A percentile compares a stretch with the other conserved stretches of the same genome.
Conservation (phyloP, 1,140 invertebrate genomes). For the Saccostrea echinata region DNA sequence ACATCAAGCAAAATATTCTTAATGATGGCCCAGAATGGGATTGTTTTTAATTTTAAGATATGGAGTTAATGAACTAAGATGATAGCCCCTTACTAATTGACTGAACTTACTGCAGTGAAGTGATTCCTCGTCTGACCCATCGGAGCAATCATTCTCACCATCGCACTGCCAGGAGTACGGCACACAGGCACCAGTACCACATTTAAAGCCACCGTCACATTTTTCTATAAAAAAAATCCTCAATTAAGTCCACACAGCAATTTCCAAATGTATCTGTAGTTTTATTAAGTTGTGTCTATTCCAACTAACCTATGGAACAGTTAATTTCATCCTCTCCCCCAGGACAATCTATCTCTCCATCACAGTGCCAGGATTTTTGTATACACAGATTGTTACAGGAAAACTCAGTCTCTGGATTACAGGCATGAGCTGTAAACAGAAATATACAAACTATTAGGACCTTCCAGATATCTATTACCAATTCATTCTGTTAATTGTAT, state of each 20-base stretch:
- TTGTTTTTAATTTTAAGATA: no score
- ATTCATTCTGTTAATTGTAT: no score
- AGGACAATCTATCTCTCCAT: constrained; percentile 96
- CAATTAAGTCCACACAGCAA: neutral
- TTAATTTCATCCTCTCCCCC: constrained; percentile 92
- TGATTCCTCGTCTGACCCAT: constrained; percentile 71
- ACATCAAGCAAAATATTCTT: no score
- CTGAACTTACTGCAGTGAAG: constrained; percentile 9
- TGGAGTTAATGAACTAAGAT: no score
- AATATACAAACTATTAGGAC: neutral
- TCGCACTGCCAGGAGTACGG: constrained; percentile 75
- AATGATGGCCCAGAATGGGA: no score
- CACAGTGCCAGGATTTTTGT: constrained; percentile 95
- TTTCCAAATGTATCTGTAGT: neutral
- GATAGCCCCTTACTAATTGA: no score
- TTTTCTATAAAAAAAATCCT: neutral
- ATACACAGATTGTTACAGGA: constrained; percentile 85
- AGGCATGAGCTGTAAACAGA: constrained; percentile 55
- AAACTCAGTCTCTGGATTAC: constrained; percentile 56
- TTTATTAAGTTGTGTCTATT: neutral
- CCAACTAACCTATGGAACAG: neutral
- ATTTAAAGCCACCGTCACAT: constrained; percentile 27
- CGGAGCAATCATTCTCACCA: constrained; percentile 72
- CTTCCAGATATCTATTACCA: no score
- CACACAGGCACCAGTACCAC: constrained; percentile 69